Evolutionary conservation across 1,140 invertebrate genomes (phyloP), one percentile per base, ranked within the genome.

Genomic region (Drosophila asahinai): DNA sequence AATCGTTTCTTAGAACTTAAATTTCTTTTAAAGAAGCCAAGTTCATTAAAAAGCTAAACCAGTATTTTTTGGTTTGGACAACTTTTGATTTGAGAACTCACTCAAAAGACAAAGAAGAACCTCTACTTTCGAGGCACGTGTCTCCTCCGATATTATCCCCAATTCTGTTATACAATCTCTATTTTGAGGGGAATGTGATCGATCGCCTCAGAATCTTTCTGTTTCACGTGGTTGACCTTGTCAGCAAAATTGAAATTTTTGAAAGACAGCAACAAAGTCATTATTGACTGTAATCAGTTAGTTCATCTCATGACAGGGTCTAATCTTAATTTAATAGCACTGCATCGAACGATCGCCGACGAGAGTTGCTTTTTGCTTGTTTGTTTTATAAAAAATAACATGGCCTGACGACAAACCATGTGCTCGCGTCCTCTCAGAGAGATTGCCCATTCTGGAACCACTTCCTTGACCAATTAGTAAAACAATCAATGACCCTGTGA

Each of bases 231-330:
- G 15, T 33, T 55, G 63, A 67, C 47, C 36, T 68, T 33, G 27
- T 22, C 66, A 57, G 36, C 33, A 58, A 70, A 47, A 30, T 67
- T 22, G 11, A 14, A 22, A 19, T 36, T 11, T 15, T 30, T 25
- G 15, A 55, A 71, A 30, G 49, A 51, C 19, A 51, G 36, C 30
- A 25, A 52, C 47, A 36, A 66, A 27, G 12, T 63, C 25, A 48
- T 52, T 64, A 55, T 45, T 40, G 25, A 17, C 38, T 27, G n/a
- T 67, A 67, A 74, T 62, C 49, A 74, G 38, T 27, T 70, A 70
- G 22, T 33, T 36, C n/a, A 74, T 74, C 67, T 52, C 30, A 15
- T 73, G 30, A 36, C 36, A 49, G 12, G 5, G 14, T 33, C 5
- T 12, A 48, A 57, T 62, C 25, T 11, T 38, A 40, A 33, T 64